Conservation (phyloP, 2,888 invertebrate genomes). For the Troilus luridus region DNA sequence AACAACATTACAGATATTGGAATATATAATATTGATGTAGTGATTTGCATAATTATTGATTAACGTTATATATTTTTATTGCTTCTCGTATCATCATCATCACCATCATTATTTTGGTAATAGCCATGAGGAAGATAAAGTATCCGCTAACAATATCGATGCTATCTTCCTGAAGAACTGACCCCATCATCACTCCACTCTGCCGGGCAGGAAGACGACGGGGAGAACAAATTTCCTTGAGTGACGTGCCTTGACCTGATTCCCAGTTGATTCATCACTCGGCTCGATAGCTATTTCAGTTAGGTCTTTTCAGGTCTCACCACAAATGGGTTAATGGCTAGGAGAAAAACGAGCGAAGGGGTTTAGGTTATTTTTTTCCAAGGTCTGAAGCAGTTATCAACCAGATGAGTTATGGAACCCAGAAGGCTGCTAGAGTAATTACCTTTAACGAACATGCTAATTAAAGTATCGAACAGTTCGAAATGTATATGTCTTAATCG, state of each 20-base stretch:
- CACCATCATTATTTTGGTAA: neutral
- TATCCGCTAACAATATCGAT: neutral
- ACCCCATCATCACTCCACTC: neutral
- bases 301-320: neutral
- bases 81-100: too few species aligned
- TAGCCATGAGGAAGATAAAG: neutral
- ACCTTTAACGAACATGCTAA: too few species aligned
- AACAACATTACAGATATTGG: too few species aligned
- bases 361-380: neutral
- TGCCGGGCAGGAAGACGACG: neutral
- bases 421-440: neutral
- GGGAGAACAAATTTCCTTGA: neutral
- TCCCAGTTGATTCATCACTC: neutral
- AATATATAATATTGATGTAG: too few species aligned
- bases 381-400: neutral
- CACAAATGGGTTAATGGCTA: neutral
- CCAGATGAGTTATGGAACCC: neutral
- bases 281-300: constrained; percentile 29
- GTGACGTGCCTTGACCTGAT: constrained; percentile 14
- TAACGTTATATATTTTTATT: too few species aligned
- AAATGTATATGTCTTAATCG: too few species aligned
- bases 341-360: neutral
- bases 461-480: too few species aligned
- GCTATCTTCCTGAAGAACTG: neutral
- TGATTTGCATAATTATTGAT: too few species aligned